phyloP scores from a whole-genome alignment of 2,113 vertebrate species.

The Phyllostomus discolor region DNA sequence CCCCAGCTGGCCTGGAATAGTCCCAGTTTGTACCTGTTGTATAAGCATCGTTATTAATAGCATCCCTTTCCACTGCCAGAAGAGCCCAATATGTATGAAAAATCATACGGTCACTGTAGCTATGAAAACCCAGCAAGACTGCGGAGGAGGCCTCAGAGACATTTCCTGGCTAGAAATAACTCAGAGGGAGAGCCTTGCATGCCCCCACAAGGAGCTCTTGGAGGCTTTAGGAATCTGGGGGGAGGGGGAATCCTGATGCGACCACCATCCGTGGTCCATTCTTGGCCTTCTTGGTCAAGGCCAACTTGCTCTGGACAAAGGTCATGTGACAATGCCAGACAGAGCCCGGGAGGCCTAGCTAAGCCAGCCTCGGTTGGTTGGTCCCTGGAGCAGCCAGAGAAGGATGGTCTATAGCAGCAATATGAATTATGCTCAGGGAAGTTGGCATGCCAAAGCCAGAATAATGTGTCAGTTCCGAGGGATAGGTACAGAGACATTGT shows the following conservation, averaged over 20 bases:
- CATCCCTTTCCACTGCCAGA: background rate
- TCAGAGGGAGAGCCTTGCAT: background rate
- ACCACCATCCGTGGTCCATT: background rate
- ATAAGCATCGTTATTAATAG: background rate
- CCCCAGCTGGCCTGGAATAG: background rate
- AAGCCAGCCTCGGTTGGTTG: background rate
- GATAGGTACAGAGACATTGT: background rate
- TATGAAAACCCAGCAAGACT: background rate
- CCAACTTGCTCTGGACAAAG: background rate
- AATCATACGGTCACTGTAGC: background rate
- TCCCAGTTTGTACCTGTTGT: background rate
- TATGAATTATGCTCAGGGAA: background rate
- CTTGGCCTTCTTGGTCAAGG: background rate
- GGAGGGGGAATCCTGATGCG: background rate
- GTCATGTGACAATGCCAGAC: background rate
- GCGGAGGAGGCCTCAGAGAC: background rate
- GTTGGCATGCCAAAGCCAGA: background rate
- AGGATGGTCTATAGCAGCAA: background rate
- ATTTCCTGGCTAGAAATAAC: background rate
- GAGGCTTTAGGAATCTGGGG: background rate
- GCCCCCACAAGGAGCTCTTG: background rate
- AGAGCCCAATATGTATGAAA: background rate
- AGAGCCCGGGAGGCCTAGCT: background rate
- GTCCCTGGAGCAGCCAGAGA: background rate
- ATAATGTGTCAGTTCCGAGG: background rate